Evolutionary conservation across 2,888 invertebrate genomes (phyloP), one percentile per base, ranked within the genome.

Genomic region (Nomada ruficornis): DNA sequence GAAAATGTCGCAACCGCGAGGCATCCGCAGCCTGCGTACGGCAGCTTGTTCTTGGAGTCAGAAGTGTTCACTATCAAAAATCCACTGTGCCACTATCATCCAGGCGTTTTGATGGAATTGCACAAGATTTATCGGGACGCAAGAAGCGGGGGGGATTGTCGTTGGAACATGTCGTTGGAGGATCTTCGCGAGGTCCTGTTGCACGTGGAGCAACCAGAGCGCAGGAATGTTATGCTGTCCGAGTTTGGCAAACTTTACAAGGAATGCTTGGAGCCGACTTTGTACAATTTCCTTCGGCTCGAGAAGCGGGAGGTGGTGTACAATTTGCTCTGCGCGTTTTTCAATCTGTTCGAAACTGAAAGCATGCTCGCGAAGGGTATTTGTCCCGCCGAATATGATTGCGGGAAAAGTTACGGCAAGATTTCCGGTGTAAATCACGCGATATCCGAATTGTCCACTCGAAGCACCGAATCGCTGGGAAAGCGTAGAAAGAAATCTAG

Each of bases 41-140:
- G 79, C 0, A 79, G 67, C 5, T 78, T 88, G 10, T 90, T 91
- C n/a, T 29, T 88, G 4, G 91, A 91, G 44, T 29, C 77, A 0
- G 90, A 92, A 4, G 10, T 92, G 15, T 92, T 92, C 36, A 3
- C 18, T 0, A 29, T 78, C 0, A 87, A 88, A 54, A 93, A 92
- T 86, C 89, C 90, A 0, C 13, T 44, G 9, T 83, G 91, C 65
- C 80, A 69, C 23, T 91, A 91, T 67, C 69, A 87, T 62, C 86
- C 86, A 0, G 52, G n/a, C 3, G 3, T 87, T 1, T 44, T 90
- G 1, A 59, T 44, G 0, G 83, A 91, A 52, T 80, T 92, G 1
- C 82, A 85, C 1, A 42, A 47, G 2, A 80, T 92, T 29, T 88
- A 89, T 67, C 23, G 74, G 0, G 54, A 54, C 0, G 75, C 77